Conservation (phyloP, 2,113 vertebrate genomes). For the Epinephelus moara region DNA sequence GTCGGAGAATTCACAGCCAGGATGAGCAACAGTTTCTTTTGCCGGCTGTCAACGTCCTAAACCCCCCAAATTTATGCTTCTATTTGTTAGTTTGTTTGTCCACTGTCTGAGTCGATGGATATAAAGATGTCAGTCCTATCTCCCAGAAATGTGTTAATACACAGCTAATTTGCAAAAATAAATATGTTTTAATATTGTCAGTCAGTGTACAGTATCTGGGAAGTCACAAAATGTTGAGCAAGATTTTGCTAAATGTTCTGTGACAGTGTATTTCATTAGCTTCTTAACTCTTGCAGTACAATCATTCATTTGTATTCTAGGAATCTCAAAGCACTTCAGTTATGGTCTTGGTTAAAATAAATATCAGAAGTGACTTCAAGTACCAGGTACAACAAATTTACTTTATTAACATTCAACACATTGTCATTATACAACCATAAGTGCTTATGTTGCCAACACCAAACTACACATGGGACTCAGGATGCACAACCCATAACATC, state of each 20-base stretch:
- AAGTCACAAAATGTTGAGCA: neutral
- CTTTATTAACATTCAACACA: too few relatives aligned
- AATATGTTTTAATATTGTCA: neutral
- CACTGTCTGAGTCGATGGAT: neutral
- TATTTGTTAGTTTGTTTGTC: neutral
- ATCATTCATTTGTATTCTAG: neutral
- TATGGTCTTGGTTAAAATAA: too few relatives aligned
- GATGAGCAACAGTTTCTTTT: constrained; percentile 18
- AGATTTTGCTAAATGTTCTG: neutral
- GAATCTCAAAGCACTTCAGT: too few relatives aligned
- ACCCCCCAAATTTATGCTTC: neutral
- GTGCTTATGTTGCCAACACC: too few relatives aligned
- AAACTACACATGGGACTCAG: too few relatives aligned
- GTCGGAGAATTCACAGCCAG: neutral
- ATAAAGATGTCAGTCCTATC: neutral
- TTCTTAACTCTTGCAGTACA: too few relatives aligned
- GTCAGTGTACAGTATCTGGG: too few relatives aligned
- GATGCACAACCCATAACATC: too few relatives aligned
- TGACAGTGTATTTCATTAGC: too few relatives aligned
- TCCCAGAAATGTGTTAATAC: neutral
- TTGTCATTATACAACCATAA: too few relatives aligned
- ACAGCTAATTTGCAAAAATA: neutral
- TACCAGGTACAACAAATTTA: too few relatives aligned
- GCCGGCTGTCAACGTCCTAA: constrained; percentile 10
- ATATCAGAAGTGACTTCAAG: too few relatives aligned